Evolutionary conservation across 1,140 invertebrate genomes (phyloP).

Genomic region (Steinernema khuongi): DNA sequence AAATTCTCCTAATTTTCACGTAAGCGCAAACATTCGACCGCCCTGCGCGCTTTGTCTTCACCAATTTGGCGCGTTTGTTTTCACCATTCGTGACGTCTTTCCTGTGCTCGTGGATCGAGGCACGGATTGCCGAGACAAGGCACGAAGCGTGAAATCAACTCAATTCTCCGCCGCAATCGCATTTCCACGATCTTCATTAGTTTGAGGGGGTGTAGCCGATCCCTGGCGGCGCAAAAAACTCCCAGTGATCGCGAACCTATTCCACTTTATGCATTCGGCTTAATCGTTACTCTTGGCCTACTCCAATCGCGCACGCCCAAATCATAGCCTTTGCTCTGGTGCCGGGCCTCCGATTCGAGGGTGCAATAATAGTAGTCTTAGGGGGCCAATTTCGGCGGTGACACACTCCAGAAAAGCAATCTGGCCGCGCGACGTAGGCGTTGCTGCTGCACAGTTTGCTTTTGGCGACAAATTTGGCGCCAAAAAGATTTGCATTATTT

Average conservation of each 20-base stretch:
- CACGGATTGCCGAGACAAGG: not conserved
- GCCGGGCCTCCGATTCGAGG: not conserved
- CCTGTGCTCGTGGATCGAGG: no score
- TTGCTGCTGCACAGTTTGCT: not conserved
- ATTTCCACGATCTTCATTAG: slow-evolving; percentile 3
- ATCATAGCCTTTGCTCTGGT: not conserved
- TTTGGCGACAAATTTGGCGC: not conserved
- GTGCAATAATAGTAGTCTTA: slow-evolving; percentile 1
- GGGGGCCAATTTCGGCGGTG: not conserved
- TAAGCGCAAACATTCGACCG: no score
- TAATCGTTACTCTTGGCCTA: no score
- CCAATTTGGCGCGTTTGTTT: no score
- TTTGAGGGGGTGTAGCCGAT: no score
- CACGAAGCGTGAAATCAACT: not conserved
- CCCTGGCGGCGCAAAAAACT: no score
- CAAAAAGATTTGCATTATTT: no score
- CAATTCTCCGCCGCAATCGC: not conserved
- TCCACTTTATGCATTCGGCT: no score
- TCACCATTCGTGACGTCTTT: no score
- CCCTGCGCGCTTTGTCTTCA: no score
- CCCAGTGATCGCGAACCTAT: no score
- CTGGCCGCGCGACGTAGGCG: not conserved
- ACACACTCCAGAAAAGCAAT: not conserved
- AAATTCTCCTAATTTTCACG: no score
- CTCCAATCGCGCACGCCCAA: not conserved